Evolutionary conservation across 2,113 vertebrate genomes (phyloP).

Genomic region (Campylomormyrus numenius): DNA sequence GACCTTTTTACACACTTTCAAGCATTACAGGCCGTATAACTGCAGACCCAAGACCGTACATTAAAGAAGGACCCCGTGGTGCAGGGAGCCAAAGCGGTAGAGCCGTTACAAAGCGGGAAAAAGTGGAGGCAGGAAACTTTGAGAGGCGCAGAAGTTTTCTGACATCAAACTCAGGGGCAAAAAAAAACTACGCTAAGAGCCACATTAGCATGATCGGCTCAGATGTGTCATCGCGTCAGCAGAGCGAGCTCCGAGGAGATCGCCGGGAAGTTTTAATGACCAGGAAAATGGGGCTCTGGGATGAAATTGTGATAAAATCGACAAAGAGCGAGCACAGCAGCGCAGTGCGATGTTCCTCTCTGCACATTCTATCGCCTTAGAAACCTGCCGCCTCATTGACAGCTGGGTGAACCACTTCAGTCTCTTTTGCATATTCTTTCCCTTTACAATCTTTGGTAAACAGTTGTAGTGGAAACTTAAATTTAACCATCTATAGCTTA

Average conservation of each 20-base stretch:
- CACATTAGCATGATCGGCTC: neutral
- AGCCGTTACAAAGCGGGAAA: neutral
- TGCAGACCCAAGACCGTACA: neutral
- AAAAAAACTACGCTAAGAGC: neutral
- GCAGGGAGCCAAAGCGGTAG: neutral
- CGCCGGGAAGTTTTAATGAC: conserved; percentile 12
- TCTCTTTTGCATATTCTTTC: neutral
- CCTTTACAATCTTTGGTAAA: neutral
- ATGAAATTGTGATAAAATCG: neutral
- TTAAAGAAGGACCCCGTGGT: neutral
- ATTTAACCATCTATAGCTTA: neutral
- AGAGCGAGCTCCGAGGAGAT: conserved; percentile 2
- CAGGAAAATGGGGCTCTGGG: neutral
- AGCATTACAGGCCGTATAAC: neutral
- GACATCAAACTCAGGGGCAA: neutral
- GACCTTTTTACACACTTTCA: neutral
- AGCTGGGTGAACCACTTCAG: neutral
- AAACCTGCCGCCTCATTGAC: neutral
- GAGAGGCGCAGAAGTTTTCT: neutral
- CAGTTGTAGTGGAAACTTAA: neutral
- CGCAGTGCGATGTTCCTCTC: neutral
- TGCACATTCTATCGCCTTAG: neutral
- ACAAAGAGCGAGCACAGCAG: neutral
- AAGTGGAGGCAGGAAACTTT: neutral
- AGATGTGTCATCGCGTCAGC: neutral